Percentiles rank a stretch among this genome's conserved stretches.
phyloP scores from a whole-genome alignment of 1,140 invertebrate species.

The Pomacea maculata region DNA sequence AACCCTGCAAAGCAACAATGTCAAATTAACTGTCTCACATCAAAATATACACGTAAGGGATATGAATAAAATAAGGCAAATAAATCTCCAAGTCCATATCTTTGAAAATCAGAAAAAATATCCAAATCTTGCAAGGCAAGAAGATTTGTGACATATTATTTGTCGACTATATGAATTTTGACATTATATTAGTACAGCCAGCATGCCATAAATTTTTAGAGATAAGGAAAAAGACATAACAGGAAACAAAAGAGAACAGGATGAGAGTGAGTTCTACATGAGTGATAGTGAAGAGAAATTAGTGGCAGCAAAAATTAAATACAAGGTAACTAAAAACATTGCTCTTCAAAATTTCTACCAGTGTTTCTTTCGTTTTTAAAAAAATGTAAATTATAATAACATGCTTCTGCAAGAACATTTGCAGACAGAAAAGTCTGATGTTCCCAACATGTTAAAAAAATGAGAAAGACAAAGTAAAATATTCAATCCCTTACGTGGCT shows the following conservation, averaged over 20 bases:
- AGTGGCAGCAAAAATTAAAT: no score
- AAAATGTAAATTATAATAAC: no score
- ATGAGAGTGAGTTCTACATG: no score
- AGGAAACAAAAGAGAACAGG: no score
- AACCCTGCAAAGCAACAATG: slow-evolving; percentile 72
- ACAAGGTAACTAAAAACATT: no score
- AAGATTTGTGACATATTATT: not conserved
- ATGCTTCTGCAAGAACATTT: not conserved
- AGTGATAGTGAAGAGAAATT: no score
- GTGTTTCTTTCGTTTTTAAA: no score
- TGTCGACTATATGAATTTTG: not conserved
- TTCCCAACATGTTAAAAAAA: not conserved
- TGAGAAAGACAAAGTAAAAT: not conserved
- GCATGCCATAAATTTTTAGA: no score
- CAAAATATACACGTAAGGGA: not conserved
- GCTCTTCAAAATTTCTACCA: no score
- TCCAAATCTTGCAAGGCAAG: not conserved
- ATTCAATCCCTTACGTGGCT: slow-evolving; percentile 82
- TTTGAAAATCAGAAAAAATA: not conserved
- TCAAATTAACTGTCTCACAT: not conserved
- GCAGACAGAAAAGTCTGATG: not conserved
- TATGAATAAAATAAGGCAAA: not conserved
- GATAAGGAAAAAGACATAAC: no score
- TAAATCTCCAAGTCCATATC: not conserved
- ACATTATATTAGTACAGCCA: not conserved